Base-by-base conservation (phyloP, 2,113 vertebrate genomes). In the Ptilonorhynchus violaceus region DNA sequence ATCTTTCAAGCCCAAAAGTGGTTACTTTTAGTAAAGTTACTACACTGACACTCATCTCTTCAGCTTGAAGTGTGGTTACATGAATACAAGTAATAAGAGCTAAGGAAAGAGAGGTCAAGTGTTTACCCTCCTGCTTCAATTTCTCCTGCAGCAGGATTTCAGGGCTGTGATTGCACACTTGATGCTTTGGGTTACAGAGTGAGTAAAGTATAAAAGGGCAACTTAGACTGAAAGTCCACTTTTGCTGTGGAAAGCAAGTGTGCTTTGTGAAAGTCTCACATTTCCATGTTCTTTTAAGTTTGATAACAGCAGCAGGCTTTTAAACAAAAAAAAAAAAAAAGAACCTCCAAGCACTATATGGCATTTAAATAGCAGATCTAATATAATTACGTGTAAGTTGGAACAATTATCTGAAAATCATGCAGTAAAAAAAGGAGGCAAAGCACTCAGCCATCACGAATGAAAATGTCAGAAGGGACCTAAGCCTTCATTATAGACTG, bases 391-490 rank as follows among this genome's bases (percentile, higher is more conserved):
- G 37, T 70, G 37, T 77, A 91, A 92, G 50, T 77, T 88, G 76
- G 63, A 93, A 91, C 63, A 94, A 94, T 91, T 92, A 91, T 44
- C 72, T 69, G 74, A 87, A 95, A 95, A 93, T 55, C 66, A 73
- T 3, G 3, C 42, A 85, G 50, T 66, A 66, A 77, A 80, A 72
- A 67, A 84, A 70, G 52, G 7, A 96, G 68, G 23, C 30, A 93
- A 93, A 94, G 52, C 72, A 81, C 46, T 93, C 85, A 85, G 58
- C 69, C 31, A 28, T 79, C 67, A 68, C 44, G 7, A 93, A 84
- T 72, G 39, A 76, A 94, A 94, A 93, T 87, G 76, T 58, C 94
- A 96, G 77, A 86, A 93, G 85, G 72, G 59, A 88, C 41, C 20
- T 41, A 44, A 94, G 42, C 73, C 58, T 90, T 96, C 88, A 85